A percentile compares a stretch with the other conserved stretches of the same genome.
Conservation (phyloP, 2,888 invertebrate species). For the Apodemia mormo region DNA sequence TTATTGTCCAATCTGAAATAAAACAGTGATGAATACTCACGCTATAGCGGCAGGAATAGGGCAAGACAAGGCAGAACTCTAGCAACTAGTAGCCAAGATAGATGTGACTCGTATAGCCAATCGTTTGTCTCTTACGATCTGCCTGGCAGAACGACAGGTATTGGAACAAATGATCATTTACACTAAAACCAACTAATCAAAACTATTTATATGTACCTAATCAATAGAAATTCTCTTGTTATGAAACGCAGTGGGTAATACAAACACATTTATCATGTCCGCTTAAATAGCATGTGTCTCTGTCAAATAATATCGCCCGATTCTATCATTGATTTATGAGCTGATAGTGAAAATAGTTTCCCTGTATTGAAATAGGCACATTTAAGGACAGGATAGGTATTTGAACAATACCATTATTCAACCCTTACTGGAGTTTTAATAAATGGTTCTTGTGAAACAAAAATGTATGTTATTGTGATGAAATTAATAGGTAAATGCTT, state of each 20-base stretch:
- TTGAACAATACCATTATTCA: not conserved
- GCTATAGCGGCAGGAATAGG: no score
- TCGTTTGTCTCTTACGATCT: no score
- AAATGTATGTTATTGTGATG: no score
- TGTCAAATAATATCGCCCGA: slow-evolving; percentile 65
- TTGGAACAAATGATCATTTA: slow-evolving; percentile 2
- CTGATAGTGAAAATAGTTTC: slow-evolving; percentile 76
- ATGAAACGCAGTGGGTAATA: slow-evolving; percentile 40
- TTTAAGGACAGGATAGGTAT: not conserved
- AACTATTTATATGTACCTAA: slow-evolving; percentile 24
- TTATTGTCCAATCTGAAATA: no score
- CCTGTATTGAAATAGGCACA: slow-evolving; percentile 35
- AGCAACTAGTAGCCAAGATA: no score
- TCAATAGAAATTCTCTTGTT: slow-evolving; percentile 28
- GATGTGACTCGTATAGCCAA: no score
- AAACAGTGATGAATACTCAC: no score
- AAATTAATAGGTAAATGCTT: no score
- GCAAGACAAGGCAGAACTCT: no score
- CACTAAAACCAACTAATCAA: slow-evolving; percentile 16
- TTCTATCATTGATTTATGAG: slow-evolving; percentile 75
- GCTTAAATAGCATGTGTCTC: slow-evolving; percentile 66
- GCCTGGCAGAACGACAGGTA: no score
- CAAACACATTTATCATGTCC: slow-evolving; percentile 62
- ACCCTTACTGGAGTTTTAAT: no score
- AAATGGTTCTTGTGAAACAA: no score